Percentiles rank a stretch among this genome's conserved stretches.
Evolutionary conservation across 2,797 vertebrate species (phyloP).

Genomic region (Falco cherrug): DNA sequence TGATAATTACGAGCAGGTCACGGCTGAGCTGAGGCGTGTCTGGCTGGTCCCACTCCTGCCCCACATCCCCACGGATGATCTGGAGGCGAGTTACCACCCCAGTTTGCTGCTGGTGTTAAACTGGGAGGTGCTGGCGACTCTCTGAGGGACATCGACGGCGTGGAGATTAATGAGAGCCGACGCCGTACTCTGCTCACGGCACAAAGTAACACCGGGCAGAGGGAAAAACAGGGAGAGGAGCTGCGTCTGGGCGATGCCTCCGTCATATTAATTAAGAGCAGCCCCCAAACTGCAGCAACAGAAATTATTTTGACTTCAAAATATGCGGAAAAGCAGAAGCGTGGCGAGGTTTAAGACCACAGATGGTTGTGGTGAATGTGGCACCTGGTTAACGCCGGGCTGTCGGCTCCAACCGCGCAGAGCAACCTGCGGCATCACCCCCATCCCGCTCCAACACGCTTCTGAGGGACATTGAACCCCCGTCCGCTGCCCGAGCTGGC

Average conservation of each 20-base stretch:
- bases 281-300: not conserved
- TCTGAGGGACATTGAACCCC: not conserved
- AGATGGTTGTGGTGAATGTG: not conserved
- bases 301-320: not conserved
- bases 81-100: not conserved
- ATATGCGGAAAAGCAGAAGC: not conserved
- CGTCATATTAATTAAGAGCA: no score
- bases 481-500: rapidly evolving
- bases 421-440: not conserved
- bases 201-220: not conserved
- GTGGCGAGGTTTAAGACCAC: no score
- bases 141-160: not conserved
- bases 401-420: rapidly evolving
- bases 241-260: not conserved
- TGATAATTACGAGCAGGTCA: not conserved
- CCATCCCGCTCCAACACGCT: not conserved
- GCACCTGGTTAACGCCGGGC: rapidly evolving
- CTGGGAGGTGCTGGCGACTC: no score
- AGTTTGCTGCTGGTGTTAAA: not conserved
- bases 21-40: not conserved
- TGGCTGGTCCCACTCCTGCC: not conserved
- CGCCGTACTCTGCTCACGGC: not conserved
- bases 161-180: not conserved
- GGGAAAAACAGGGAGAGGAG: not conserved
- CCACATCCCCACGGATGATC: not conserved